Conservation (phyloP, 2,888 invertebrate species). For the Tupiocoris notatus region DNA sequence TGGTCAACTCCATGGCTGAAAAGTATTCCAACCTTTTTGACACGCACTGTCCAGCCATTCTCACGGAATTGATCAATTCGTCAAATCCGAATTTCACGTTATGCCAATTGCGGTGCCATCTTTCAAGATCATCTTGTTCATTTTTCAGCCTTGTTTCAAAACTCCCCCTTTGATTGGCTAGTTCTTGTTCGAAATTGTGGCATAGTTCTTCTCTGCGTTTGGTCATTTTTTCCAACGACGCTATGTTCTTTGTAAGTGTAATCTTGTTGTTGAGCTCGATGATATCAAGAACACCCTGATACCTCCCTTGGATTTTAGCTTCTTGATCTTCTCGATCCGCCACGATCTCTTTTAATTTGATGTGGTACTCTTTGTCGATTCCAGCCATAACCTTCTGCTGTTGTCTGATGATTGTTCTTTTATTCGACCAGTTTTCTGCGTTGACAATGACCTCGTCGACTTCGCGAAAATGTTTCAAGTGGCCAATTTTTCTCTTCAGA, state of each 20-base stretch:
- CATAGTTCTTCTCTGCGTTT: not conserved
- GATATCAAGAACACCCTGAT: conserved; percentile 32
- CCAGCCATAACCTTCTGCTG: conserved; percentile 21
- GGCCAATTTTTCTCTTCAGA: not conserved
- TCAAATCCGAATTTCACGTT: conserved; percentile 18
- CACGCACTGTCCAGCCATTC: conserved; percentile 15
- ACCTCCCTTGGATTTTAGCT: conserved; percentile 3
- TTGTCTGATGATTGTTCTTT: conserved; percentile 24
- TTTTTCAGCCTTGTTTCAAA: conserved; percentile 17
- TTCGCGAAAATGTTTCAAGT: conserved; percentile 18
- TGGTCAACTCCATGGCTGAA: conserved; percentile 14
- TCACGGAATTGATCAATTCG: conserved; percentile 20
- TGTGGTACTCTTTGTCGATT: conserved; percentile 16
- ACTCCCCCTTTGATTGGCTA: conserved; percentile 9
- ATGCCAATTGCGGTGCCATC: not conserved
- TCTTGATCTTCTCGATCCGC: not conserved
- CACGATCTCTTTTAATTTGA: conserved; percentile 7
- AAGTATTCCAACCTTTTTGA: conserved; percentile 30
- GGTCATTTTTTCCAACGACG: conserved; percentile 21
- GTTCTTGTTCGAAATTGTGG: conserved; percentile 7
- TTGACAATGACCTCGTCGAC: conserved; percentile 23
- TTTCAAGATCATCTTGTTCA: conserved; percentile 18
- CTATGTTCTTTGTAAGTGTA: conserved; percentile 15
- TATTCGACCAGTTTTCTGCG: conserved; percentile 31
- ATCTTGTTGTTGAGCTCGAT: conserved; percentile 32